Evolutionary conservation across 1,140 invertebrate genomes (phyloP).

Genomic region (Eumeta japonica): DNA sequence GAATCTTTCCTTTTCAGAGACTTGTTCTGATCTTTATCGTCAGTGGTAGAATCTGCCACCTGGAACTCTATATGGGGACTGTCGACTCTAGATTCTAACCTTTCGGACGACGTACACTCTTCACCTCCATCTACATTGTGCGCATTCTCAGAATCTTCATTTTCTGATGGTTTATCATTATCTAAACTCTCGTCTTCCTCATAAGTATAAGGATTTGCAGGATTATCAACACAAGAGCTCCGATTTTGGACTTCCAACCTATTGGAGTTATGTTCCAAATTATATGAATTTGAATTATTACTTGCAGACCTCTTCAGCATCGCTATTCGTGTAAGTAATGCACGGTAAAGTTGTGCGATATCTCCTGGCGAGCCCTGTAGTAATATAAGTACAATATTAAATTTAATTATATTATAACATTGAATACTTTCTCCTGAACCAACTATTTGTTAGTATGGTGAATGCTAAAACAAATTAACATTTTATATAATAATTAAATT

Average conservation of each 20-base stretch:
- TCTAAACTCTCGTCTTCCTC: constrained; percentile 21
- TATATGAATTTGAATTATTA: too few relatives aligned
- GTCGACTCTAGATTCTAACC: constrained; percentile 14
- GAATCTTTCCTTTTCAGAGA: constrained; percentile 42
- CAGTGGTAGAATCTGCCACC: constrained; percentile 16
- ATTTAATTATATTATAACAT: too few relatives aligned
- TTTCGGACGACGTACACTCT: constrained; percentile 13
- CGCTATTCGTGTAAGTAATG: constrained; percentile 52
- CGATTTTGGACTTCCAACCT: too few relatives aligned
- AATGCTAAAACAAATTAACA: neutral
- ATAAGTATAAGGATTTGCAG: too few relatives aligned
- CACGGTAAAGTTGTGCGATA: constrained; percentile 70
- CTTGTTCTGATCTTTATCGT: constrained; percentile 29
- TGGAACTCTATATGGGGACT: constrained; percentile 28
- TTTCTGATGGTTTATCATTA: constrained; percentile 8
- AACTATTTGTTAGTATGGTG: constrained; percentile 5
- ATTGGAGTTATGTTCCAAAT: too few relatives aligned
- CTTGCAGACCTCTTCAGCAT: constrained; percentile 29
- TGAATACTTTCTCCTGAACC: too few relatives aligned
- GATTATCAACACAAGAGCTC: too few relatives aligned
- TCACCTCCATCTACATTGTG: constrained; percentile 13
- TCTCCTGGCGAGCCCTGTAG: constrained; percentile 76
- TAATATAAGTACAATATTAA: too few relatives aligned
- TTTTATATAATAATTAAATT: neutral
- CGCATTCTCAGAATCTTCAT: constrained; percentile 13